Conservation (phyloP, 64 coral and sea anemone genomes). For the Orbicella faveolata region DNA sequence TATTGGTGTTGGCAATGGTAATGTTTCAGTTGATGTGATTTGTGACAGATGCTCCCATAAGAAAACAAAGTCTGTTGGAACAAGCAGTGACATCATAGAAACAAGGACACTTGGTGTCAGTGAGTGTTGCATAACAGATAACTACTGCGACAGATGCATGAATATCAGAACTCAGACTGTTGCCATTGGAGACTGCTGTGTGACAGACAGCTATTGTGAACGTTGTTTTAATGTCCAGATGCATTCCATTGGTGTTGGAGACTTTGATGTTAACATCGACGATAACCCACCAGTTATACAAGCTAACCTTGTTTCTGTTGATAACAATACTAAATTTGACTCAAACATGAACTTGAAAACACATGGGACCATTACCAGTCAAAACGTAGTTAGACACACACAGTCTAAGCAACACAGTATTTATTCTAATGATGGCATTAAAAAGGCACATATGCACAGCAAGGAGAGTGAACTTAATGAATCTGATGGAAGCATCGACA, state of each 20-base stretch:
- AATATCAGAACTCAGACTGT: constrained; percentile 72
- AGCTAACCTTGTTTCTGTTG: constrained; percentile 14
- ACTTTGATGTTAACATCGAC: constrained; percentile 66
- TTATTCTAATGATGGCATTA: constrained; percentile 16
- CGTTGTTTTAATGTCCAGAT: constrained; percentile 87
- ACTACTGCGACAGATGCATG: constrained; percentile 86
- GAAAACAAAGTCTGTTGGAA: constrained; percentile 74
- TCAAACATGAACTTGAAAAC: constrained; percentile 38
- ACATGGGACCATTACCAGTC: background rate
- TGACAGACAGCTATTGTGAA: constrained; percentile 84
- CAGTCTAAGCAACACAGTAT: constrained; percentile 17
- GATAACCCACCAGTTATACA: constrained; percentile 11
- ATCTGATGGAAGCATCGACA: constrained; percentile 87
- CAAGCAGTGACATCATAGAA: constrained; percentile 23
- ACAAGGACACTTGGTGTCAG: constrained; percentile 71
- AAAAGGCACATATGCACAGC: constrained; percentile 14
- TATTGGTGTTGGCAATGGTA: constrained; percentile 49
- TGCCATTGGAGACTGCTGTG: constrained; percentile 88
- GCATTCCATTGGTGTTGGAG: constrained; percentile 75
- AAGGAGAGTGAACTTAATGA: constrained; percentile 54
- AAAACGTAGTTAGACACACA: constrained; percentile 24
- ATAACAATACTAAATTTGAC: constrained; percentile 22
- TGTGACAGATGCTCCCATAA: constrained; percentile 51
- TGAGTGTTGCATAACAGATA: constrained; percentile 91
- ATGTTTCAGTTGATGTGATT: constrained; percentile 31